Evolutionary conservation across 2,797 vertebrate genomes (phyloP).

Genomic region (Triplophysa bombifrons): DNA sequence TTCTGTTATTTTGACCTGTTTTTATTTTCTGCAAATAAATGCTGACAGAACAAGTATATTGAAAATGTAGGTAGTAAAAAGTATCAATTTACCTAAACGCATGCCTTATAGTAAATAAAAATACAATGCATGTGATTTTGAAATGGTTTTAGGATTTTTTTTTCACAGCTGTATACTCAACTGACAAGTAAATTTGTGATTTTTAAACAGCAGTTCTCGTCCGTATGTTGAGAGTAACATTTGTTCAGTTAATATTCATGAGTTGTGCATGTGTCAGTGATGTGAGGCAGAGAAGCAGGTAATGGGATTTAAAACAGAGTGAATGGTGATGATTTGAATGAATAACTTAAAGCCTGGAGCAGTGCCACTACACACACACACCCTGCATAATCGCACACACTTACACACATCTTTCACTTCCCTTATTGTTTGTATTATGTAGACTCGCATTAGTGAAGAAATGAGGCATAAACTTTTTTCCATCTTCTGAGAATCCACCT

Average conservation of each 20-base stretch:
- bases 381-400: not conserved
- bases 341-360: constrained; percentile 41
- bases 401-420: constrained; percentile 9
- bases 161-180: not conserved
- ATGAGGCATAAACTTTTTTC: constrained; percentile 50
- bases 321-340: constrained; percentile 48
- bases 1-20: no score
- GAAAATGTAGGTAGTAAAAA: no score
- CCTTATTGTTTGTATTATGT: constrained; percentile 50
- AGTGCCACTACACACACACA: not conserved
- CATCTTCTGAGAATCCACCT: constrained; percentile 47
- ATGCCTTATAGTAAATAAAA: no score
- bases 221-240: constrained; percentile 33
- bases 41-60: no score
- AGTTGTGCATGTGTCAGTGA: constrained; percentile 44
- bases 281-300: constrained; percentile 42
- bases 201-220: constrained; percentile 40
- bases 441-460: constrained; percentile 53
- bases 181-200: constrained; percentile 44
- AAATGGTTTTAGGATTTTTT: no score
- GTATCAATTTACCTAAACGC: no score
- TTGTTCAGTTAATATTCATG: constrained; percentile 57
- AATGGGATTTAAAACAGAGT: constrained; percentile 54
- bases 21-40: no score
- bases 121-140: no score